Evolutionary conservation across 2,888 invertebrate species (phyloP), one percentile per base, ranked within the genome.

Genomic region (Cloeon dipterum): DNA sequence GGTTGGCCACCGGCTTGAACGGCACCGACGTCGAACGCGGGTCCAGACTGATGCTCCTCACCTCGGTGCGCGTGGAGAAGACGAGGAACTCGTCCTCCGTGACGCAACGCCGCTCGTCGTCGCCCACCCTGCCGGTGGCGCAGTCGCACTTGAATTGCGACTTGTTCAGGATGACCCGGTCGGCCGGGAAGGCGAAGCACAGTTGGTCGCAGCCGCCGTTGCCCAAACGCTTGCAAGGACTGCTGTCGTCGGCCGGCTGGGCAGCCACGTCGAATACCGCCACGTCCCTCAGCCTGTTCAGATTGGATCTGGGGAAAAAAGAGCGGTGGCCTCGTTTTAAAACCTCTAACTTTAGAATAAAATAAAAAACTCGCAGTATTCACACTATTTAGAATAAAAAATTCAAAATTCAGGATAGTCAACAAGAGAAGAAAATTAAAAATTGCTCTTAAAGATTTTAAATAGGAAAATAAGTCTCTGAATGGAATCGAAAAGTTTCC

Each of bases 21-120:
- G 93, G 93, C 2, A 79, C 62, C 38, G 69, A 74, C 0, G 78
- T 82, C 0, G 75, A 72, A 43, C 67, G 69, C 0, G 85, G 83
- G 53, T 91, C 83, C 20, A 98, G 57, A 47, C 79, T 77, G n/a
- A 93, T 74, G 1, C 83, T 79, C 23, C 89, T 66, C 36, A 98
- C 82, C 61, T 93, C 91, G 0, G 88, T 89, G 41, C 93, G 69
- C 0, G 94, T 94, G 0, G 89, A 79, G 52, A 91, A 93, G 2
- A 96, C 78, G 13, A 98, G 54, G 52, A 79, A 98, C 50, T 94
- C 93, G 36, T 79, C 72, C 1, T 85, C 76, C 3, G 69, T 70
- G 42, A 76, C 75, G 50, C 94, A 94, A 46, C 70, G 74, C 26
- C 49, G 50, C 19, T 51, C 51, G 44, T 71, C 74, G 1, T 66